Evolutionary conservation across 2,888 invertebrate species (phyloP).

Genomic region (Ochropleura leucogaster): DNA sequence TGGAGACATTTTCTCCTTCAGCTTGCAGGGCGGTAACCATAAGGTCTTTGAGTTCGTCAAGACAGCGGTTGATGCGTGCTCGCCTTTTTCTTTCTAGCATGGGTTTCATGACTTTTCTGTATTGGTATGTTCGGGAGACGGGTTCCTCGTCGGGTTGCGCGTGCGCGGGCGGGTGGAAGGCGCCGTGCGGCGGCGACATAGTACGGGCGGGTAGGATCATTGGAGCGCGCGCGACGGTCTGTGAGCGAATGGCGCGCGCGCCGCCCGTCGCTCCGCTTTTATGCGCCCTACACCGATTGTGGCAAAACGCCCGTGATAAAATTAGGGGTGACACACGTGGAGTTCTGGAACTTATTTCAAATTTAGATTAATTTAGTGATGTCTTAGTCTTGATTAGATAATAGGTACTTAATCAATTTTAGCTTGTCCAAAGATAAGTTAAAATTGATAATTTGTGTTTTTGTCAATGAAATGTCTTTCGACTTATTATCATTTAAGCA

Average conservation of each 20-base stretch:
- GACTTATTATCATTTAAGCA: neutral
- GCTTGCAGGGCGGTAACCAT: conserved; percentile 96
- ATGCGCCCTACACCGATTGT: conserved; percentile 89
- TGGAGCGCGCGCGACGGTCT: conserved; percentile 86
- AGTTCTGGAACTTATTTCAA: conserved; percentile 3
- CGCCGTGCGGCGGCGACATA: conserved; percentile 89
- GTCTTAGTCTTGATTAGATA: neutral
- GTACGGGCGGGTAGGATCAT: conserved; percentile 89
- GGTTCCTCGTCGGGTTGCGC: conserved; percentile 89
- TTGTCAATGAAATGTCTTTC: neutral
- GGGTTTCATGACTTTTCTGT: conserved; percentile 98
- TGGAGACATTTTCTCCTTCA: conserved; percentile 97
- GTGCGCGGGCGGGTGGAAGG: conserved; percentile 87
- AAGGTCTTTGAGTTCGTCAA: conserved; percentile 96
- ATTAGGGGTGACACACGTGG: conserved; percentile 82
- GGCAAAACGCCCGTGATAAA: conserved; percentile 90
- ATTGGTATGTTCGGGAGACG: conserved; percentile 97
- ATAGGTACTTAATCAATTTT: neutral
- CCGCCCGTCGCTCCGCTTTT: conserved; percentile 82
- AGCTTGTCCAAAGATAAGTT: neutral
- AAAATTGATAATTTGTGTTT: neutral
- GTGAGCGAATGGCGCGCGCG: conserved; percentile 89
- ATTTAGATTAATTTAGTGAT: neutral
- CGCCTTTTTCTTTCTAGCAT: conserved; percentile 96
- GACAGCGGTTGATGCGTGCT: conserved; percentile 96